Evolutionary conservation across 2,888 invertebrate genomes (phyloP), one percentile per base, ranked within the genome.

Genomic region (Torymus tubicola): DNA sequence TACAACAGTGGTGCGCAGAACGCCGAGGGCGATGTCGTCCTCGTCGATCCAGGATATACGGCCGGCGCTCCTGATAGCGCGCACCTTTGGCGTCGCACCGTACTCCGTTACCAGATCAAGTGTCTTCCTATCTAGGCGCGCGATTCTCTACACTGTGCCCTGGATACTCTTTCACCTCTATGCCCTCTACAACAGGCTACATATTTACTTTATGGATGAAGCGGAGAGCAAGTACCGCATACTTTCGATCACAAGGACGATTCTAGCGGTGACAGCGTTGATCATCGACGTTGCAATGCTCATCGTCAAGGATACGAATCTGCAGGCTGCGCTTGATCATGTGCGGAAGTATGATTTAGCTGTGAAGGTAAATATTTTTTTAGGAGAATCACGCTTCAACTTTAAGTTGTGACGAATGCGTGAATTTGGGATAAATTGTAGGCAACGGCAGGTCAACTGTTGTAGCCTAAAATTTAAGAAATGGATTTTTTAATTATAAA

Each of bases 341-440:
- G 2, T 64, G 2, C 14, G 24, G 11, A 72, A 55, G 4, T 72
- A 72, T 50, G 72, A 72, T 31, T 13, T 63, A 11, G 63, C 72
- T 16, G 55, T 72, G 1, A 72, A 72, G 72, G 72, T 72, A 67
- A 24, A 31, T 13, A 12, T 58, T 58, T 58, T 8, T 58, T 16
- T n/a, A 58, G 58, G 3, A 58, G 16, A n/a, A 58, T 58, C n/a
- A 58, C 24, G 24, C 3, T 24, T 24, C 24, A n/a, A n/a, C n/a
- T n/a, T n/a, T n/a, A 24, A 24, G 24, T 24, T 24, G 24, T 24
- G 24, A 24, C 24, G 24, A 24, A n/a, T n/a, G n/a, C n/a, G n/a
- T n/a, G n/a, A n/a, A n/a, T n/a, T n/a, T n/a, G n/a, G n/a, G n/a
- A n/a, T n/a, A n/a, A n/a, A n/a, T n/a, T n/a, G n/a, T n/a, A n/a